phyloP scores from a whole-genome alignment of 2,797 vertebrate species.

The Loris lydekkerianus region DNA sequence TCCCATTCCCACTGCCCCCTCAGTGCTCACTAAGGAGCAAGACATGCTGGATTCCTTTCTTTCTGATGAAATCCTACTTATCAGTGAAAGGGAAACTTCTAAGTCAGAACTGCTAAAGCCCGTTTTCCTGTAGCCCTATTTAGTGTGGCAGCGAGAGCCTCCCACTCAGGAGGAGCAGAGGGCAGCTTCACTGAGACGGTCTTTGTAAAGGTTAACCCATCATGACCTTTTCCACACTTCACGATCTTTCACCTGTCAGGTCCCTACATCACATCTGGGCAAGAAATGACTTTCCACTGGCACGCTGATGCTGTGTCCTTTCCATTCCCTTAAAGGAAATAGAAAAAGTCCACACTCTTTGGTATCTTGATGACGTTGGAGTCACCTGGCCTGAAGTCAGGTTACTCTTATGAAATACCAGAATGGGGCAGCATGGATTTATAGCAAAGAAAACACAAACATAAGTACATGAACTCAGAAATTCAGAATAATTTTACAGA shows the following conservation, averaged over 20 bases:
- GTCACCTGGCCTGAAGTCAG: constrained; percentile 29
- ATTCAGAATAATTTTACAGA: not conserved
- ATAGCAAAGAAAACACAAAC: not conserved
- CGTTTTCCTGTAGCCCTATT: not conserved
- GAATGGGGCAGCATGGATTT: not conserved
- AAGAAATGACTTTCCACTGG: not conserved
- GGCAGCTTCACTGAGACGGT: not conserved
- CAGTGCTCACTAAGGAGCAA: accelerated
- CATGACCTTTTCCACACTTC: too few species aligned
- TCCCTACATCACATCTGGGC: not conserved
- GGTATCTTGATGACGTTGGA: constrained; percentile 28
- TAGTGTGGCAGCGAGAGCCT: not conserved
- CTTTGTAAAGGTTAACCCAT: not conserved
- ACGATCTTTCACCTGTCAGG: not conserved
- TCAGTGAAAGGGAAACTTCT: not conserved
- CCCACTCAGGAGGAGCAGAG: not conserved
- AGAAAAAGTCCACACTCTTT: not conserved
- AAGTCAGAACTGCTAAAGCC: not conserved
- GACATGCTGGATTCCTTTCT: not conserved
- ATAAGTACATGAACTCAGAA: not conserved
- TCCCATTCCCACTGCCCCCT: too few species aligned
- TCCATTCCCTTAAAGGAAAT: constrained; percentile 71
- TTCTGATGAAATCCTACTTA: not conserved
- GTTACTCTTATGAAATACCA: not conserved
- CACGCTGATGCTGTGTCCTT: constrained; percentile 41